Base-by-base conservation (phyloP, 2,797 vertebrate genomes). In the Chloroceryle amazona region DNA sequence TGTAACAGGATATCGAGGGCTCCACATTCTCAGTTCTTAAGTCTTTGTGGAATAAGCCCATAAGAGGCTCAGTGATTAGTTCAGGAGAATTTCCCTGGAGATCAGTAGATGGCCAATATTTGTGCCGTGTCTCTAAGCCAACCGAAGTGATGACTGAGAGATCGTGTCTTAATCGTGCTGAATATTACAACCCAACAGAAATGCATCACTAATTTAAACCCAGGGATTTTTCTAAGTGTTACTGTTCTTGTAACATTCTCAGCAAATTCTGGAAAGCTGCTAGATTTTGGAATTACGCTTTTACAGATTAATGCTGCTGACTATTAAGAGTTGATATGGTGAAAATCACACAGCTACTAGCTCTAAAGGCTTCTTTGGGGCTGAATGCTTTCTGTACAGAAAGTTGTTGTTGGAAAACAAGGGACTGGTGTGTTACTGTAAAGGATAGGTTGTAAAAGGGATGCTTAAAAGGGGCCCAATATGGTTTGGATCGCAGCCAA, bases 381-480 rank as follows among this genome's bases (percentile, higher is more conserved):
- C 83, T 94, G 91, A 92, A 95, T 93, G 79, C 33, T 94, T 95
- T 97, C 93, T 96, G 85, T 91, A 97, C 96, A 96, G 88, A 96
- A 95, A 95, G 95, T 95, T 95, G 95, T 95, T 97, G 95, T 97
- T 97, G 91, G 95, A 54, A 97, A 97, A 96, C 95, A 97, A 96
- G 93, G 96, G 86, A 61, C 97, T 97, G 95, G 91, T 97, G 95
- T 97, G 95, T 97, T 96, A 96, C 95, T 95, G 91, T 96, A 97
- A 96, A 97, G 90, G 94, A 96, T 97, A 97, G 93, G 92, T 97
- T 97, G 94, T 96, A 96, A 97, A 97, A 97, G 85, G 85, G 95
- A 95, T 96, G 94, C 95, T 96, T 97, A 91, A 86, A 97, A 91
- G 95, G 89, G 90, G 90, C 96, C 94, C 95, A 97, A 93, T 97